These are phyloP conservation scores for Probaryconus sp. DNA, from an alignment of 1,140 invertebrate genomes.

Conservation along the genomic window DNA sequence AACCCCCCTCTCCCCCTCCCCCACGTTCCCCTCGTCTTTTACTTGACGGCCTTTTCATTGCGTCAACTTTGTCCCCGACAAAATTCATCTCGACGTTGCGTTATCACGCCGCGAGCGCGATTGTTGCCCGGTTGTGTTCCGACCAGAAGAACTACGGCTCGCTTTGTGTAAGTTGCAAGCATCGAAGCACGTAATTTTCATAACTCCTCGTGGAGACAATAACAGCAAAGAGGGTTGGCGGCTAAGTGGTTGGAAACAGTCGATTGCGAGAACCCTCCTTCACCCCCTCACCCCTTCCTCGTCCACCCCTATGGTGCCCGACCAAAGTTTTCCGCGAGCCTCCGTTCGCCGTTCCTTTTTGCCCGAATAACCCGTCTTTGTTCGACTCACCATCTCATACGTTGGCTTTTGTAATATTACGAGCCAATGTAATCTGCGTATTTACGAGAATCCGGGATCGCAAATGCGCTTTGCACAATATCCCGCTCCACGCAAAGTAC, in stretches of 20 bases:
- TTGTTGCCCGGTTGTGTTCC: constrained; percentile 17
- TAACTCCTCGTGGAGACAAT: constrained; percentile 67
- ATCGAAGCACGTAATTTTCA: constrained; percentile 67
- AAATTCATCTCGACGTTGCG: constrained; percentile 40
- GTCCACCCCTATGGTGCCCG: neutral
- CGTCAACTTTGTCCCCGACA: constrained; percentile 40
- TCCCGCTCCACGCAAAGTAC: constrained; percentile 9
- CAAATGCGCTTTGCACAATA: constrained; percentile 15
- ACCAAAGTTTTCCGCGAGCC: neutral
- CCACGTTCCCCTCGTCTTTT: too few relatives aligned
- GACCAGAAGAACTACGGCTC: constrained; percentile 34
- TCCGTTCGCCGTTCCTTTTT: neutral
- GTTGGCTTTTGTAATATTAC: constrained; percentile 41
- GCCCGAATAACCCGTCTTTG: too few relatives aligned
- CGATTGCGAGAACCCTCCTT: too few relatives aligned
- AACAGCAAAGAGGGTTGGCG: constrained; percentile 37
- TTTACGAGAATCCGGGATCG: constrained; percentile 47
- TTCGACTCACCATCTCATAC: constrained; percentile 11
- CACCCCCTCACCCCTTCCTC: neutral
- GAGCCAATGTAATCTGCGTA: constrained; percentile 63
- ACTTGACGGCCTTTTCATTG: constrained; percentile 43
- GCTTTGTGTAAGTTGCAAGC: constrained; percentile 39
- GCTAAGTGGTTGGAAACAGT: constrained; percentile 56
- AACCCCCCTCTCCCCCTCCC: too few relatives aligned
- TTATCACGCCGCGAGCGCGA: constrained; percentile 25